phyloP scores from a whole-genome alignment of 1,140 invertebrate genomes.

The Callitettix versicolor region DNA sequence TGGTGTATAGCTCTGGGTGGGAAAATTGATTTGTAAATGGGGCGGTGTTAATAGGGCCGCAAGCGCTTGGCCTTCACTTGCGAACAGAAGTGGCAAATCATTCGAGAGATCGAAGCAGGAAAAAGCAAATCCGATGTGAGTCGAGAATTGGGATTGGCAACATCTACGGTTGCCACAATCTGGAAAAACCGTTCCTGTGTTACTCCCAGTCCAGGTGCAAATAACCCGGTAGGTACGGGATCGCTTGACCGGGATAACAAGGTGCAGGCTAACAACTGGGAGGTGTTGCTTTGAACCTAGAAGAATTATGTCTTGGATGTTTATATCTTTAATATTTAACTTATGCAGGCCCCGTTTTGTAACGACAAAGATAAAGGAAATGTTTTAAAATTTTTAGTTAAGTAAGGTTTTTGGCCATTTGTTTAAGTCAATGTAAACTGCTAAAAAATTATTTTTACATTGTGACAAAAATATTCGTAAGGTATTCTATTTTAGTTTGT shows the following conservation, averaged over 20 bases:
- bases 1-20: slow-evolving; percentile 7
- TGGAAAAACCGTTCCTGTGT: slow-evolving; percentile 43
- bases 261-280: neutral
- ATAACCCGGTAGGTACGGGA: slow-evolving; percentile 16
- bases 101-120: slow-evolving; percentile 46
- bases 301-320: too few species aligned
- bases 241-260: neutral
- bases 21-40: neutral
- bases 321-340: too few species aligned
- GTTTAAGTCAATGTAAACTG: too few species aligned
- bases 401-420: too few species aligned
- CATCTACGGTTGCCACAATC: slow-evolving; percentile 46
- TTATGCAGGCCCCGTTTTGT: too few species aligned
- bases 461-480: too few species aligned
- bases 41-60: slow-evolving; percentile 37
- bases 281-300: neutral
- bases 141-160: slow-evolving; percentile 42
- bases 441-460: too few species aligned
- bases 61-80: slow-evolving; percentile 48
- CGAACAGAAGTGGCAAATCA: slow-evolving; percentile 51
- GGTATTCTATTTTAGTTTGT: too few species aligned
- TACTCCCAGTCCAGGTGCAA: slow-evolving; percentile 22
- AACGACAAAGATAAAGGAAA: too few species aligned
- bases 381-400: too few species aligned
- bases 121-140: slow-evolving; percentile 48